Percentiles rank a stretch among this genome's conserved stretches.
These are phyloP conservation scores for Prosapia bicincta DNA, from an alignment of 2,888 invertebrate genomes.

Conservation along the genomic window DNA sequence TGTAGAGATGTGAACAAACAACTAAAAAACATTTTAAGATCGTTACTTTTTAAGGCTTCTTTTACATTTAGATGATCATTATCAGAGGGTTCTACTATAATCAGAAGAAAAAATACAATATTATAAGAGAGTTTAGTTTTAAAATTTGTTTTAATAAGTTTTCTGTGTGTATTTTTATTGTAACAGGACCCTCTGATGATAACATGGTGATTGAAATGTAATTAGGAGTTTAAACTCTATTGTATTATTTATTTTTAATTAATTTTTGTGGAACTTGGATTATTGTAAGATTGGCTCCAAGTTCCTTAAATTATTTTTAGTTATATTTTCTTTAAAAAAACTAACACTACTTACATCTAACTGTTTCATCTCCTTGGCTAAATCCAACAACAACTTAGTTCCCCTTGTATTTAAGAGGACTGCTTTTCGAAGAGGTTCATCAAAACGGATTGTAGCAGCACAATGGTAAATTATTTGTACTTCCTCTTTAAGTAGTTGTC, in stretches of 20 bases:
- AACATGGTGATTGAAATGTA: too few relatives aligned
- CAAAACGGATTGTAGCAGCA: constrained; percentile 71
- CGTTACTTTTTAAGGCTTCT: not conserved
- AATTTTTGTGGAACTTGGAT: too few relatives aligned
- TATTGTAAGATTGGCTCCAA: too few relatives aligned
- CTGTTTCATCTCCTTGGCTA: constrained; percentile 72
- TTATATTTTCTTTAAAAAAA: too few relatives aligned
- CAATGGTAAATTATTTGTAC: constrained; percentile 84
- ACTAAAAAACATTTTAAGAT: constrained; percentile 45
- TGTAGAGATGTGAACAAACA: constrained; percentile 85
- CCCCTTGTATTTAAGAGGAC: constrained; percentile 90
- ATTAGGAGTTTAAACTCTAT: too few relatives aligned
- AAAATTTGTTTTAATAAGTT: too few relatives aligned
- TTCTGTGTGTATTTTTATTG: too few relatives aligned
- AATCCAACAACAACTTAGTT: constrained; percentile 79
- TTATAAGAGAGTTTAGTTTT: too few relatives aligned
- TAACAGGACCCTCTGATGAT: too few relatives aligned
- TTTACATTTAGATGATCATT: too few relatives aligned
- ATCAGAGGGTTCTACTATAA: constrained; percentile 17
- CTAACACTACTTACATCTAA: constrained; percentile 66
- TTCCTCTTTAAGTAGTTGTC: constrained; percentile 60
- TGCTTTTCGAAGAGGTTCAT: constrained; percentile 85
- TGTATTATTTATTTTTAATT: too few relatives aligned
- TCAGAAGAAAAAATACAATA: not conserved
- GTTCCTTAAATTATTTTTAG: too few relatives aligned